A percentile compares a stretch with the other conserved stretches of the same genome.
Conservation (phyloP, 2,888 invertebrate species). For the Tenthredo amoena region DNA sequence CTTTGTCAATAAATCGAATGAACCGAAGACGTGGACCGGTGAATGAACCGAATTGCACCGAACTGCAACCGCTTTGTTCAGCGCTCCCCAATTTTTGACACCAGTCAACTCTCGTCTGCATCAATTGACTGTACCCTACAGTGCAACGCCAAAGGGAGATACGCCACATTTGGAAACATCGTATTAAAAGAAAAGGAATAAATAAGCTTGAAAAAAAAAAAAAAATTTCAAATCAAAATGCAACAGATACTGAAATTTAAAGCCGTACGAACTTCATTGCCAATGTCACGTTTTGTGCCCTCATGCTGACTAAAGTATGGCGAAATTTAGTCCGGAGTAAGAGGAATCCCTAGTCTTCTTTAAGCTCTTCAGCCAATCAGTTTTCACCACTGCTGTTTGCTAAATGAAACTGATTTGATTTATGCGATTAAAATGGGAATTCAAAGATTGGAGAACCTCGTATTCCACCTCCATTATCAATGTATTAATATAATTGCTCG, state of each 20-base stretch:
- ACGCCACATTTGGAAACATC: background rate
- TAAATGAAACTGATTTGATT: background rate
- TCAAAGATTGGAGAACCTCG: background rate
- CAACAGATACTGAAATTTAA: background rate
- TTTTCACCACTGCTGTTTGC: background rate
- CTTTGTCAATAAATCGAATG: conserved; percentile 16
- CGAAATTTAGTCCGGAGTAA: background rate
- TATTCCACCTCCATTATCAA: too few species aligned
- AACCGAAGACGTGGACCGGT: conserved; percentile 30
- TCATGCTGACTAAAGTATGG: background rate
- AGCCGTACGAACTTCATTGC: background rate
- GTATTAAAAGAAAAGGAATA: background rate
- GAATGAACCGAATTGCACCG: conserved; percentile 46
- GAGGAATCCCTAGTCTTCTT: background rate
- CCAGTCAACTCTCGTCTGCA: conserved; percentile 7
- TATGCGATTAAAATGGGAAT: background rate
- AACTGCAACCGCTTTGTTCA: conserved; percentile 30
- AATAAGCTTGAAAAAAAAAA: background rate
- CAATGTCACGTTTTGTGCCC: background rate
- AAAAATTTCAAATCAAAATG: background rate
- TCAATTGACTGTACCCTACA: background rate
- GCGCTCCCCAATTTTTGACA: conserved; percentile 36
- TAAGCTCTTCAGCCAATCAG: background rate
- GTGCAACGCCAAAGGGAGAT: background rate
- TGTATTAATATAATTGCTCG: background rate